These are phyloP conservation scores for Cenopis cana DNA, from an alignment of 2,888 invertebrate genomes.

Conservation along the genomic window DNA sequence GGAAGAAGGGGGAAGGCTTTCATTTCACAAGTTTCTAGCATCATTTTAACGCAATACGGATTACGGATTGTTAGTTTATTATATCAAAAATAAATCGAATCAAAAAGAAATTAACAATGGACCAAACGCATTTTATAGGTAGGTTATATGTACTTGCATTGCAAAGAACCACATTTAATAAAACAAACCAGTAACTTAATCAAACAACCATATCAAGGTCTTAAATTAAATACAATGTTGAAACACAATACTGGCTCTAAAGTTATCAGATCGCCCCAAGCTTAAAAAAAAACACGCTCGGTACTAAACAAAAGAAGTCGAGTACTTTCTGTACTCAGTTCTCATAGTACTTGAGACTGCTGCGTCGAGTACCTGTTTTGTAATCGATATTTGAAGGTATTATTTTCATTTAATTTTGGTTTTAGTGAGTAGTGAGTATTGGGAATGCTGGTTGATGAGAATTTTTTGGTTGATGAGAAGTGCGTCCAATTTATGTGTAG, in stretches of 20 bases:
- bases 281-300: slow-evolving; percentile 48
- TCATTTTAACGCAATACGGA: too few species aligned
- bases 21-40: too few species aligned
- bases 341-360: slow-evolving; percentile 43
- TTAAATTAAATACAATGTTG: slow-evolving; percentile 52
- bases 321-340: slow-evolving; percentile 34
- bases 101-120: not conserved
- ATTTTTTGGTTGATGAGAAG: not conserved
- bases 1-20: too few species aligned
- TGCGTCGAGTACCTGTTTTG: slow-evolving; percentile 49
- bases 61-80: too few species aligned
- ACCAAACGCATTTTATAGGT: not conserved
- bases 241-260: slow-evolving; percentile 39
- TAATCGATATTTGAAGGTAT: slow-evolving; percentile 69
- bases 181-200: slow-evolving; percentile 44
- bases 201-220: slow-evolving; percentile 46
- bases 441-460: slow-evolving; percentile 29
- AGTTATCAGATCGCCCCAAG: slow-evolving; percentile 56
- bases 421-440: too few species aligned
- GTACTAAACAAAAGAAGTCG: slow-evolving; percentile 41
- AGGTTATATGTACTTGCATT: not conserved
- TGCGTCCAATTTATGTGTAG: not conserved
- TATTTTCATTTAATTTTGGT: slow-evolving; percentile 18
- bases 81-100: not conserved
- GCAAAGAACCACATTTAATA: slow-evolving; percentile 10